Base-by-base conservation (phyloP, 2,888 invertebrate genomes). In the Cantharis lateralis region DNA sequence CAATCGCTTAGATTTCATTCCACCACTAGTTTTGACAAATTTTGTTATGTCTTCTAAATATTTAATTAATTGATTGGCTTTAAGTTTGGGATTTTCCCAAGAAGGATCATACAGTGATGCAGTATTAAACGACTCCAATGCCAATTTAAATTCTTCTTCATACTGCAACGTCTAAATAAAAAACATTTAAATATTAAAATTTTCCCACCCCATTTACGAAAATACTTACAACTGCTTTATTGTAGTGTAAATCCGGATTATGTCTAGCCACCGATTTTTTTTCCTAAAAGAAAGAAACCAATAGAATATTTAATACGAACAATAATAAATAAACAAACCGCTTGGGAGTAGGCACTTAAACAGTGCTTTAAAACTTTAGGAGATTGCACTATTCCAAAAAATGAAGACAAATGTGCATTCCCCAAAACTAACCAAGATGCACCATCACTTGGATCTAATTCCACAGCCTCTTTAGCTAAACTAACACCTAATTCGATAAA, bases 401-500 rank as follows among this genome's bases (percentile, higher is more conserved):
- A 96, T 73, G 93, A 92, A 72, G 95, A 94, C 77, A 96, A 87
- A 86, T 96, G 95, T 0, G 96, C 95, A 89, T 96, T 97, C 24
- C 95, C 97, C 70, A 96, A 89, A 72, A 96, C 92, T 71, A 93
- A 91, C 96, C 97, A 97, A 0, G 96, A 96, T 9, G 92, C 89
- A 0, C 96, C 96, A 88, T 96, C 96, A 71, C 90, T 89, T 10
- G 93, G 91, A 84, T 96, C 95, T 28, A 95, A 86, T 69, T 93
- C 91, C 0, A 97, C 93, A 0, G 96, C 95, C 84, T 96, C 95
- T 86, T 94, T 95, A 0, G 96, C 96, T 82, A 93, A 91, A 71
- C 92, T 92, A 0, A 96, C 91, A 78, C 96, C 95, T 82, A 92
- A 91, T 74, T 93, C 89, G 15, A 95, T 91, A 81, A 93, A 91